A percentile compares a stretch with the other conserved stretches of the same genome.
phyloP scores from a whole-genome alignment of 2,113 vertebrate genomes.

The Fulmarus glacialis region DNA sequence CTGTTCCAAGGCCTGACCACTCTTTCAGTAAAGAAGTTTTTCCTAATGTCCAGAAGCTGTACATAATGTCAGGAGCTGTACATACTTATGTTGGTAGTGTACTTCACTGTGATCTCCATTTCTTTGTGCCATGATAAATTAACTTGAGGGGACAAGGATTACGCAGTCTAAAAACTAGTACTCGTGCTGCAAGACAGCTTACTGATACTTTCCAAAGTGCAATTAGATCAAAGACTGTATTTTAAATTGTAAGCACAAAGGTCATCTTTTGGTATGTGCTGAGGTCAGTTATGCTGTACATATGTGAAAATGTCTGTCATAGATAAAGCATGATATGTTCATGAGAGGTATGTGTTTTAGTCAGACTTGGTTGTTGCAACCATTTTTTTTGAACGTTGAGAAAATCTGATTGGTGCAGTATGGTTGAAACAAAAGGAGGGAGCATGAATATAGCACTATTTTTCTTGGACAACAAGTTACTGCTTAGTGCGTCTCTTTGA shows the following conservation, averaged over 20 bases:
- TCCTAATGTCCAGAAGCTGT: too few relatives aligned
- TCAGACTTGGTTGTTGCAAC: not conserved
- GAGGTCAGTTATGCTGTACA: fast-evolving
- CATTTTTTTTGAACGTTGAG: not conserved
- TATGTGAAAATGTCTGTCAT: not conserved
- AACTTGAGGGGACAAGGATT: not conserved
- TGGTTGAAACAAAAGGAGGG: not conserved
- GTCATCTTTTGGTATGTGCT: not conserved
- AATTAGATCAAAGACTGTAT: fast-evolving
- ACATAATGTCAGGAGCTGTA: not conserved
- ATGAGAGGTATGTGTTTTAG: fast-evolving
- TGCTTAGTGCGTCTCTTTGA: not conserved
- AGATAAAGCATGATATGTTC: not conserved
- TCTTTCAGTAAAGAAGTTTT: too few relatives aligned
- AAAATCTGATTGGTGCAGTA: not conserved
- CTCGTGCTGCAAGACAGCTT: not conserved
- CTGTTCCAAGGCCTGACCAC: too few relatives aligned
- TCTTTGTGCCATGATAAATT: not conserved
- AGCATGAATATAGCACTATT: not conserved
- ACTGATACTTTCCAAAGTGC: not conserved
- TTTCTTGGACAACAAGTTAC: not conserved
- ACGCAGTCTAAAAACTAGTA: not conserved
- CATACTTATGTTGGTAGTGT: not conserved
- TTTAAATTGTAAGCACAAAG: not conserved
- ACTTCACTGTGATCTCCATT: not conserved